Evolutionary conservation across 2,113 vertebrate species (phyloP).

Genomic region (Chitala chitala): DNA sequence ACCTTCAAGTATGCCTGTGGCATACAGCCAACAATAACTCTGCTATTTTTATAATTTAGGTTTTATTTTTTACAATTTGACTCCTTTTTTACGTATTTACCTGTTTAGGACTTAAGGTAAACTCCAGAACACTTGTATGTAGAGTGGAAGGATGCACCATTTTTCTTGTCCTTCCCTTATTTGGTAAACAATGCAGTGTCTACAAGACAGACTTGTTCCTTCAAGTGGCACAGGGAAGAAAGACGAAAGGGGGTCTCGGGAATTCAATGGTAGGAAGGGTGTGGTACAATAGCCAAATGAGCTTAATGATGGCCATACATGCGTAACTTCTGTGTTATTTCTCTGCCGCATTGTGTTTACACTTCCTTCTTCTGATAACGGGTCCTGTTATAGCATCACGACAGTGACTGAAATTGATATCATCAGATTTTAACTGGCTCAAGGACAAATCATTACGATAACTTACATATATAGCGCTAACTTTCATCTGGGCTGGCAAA

Average conservation of each 20-base stretch:
- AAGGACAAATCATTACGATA: neutral
- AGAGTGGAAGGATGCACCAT: no score
- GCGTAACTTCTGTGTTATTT: conserved; percentile 42
- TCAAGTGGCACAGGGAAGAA: conserved; percentile 1
- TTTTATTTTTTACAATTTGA: neutral
- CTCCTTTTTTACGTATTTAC: neutral
- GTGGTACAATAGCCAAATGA: conserved; percentile 34
- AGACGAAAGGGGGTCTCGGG: neutral
- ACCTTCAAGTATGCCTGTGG: neutral
- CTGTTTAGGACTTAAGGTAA: neutral
- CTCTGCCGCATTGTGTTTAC: conserved; percentile 56
- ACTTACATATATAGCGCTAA: no score
- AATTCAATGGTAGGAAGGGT: conserved; percentile 58
- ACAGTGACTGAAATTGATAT: neutral
- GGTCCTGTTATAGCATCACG: neutral
- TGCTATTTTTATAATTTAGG: neutral
- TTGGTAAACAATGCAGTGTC: neutral
- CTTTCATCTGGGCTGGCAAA: no score
- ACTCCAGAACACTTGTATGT: no score
- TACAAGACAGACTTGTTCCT: neutral
- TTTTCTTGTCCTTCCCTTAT: neutral
- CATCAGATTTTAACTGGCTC: neutral
- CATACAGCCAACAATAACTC: neutral
- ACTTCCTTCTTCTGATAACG: conserved; percentile 56
- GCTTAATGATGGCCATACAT: conserved; percentile 46